Evolutionary conservation across 2,113 vertebrate species (phyloP).

Genomic region (Zosterops hypoxanthus): DNA sequence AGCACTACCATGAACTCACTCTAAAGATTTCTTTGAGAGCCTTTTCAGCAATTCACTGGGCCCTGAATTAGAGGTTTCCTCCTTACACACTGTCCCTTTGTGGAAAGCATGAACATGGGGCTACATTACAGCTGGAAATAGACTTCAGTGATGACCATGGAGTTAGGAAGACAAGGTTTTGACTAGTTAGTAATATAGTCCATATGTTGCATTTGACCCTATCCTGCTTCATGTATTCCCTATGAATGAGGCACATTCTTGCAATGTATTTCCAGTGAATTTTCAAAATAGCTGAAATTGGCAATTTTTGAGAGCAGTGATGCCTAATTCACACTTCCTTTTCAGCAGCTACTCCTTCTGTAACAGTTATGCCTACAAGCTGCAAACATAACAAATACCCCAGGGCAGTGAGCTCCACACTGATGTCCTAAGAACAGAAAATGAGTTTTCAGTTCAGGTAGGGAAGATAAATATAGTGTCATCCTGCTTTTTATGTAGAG

Average conservation of each 20-base stretch:
- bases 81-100: not conserved
- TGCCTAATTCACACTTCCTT: not conserved
- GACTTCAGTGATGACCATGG: not conserved
- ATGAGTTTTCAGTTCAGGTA: not conserved
- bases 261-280: not conserved
- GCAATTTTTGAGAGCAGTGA: not conserved
- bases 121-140: not conserved
- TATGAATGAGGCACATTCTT: not conserved
- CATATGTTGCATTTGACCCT: not conserved
- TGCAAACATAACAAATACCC: not conserved
- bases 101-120: not conserved
- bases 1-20: not conserved
- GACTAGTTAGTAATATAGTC: not conserved
- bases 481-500: not conserved
- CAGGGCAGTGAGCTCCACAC: not conserved
- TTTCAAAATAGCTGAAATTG: not conserved
- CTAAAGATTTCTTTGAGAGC: not conserved
- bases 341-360: not conserved
- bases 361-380: not conserved
- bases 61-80: not conserved
- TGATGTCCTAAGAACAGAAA: not conserved
- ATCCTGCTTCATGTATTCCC: not conserved
- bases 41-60: not conserved
- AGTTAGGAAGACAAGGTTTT: not conserved
- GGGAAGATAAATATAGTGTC: not conserved